Evolutionary conservation across 2,797 vertebrate species (phyloP).

Genomic region (Urosaurus nigricauda): DNA sequence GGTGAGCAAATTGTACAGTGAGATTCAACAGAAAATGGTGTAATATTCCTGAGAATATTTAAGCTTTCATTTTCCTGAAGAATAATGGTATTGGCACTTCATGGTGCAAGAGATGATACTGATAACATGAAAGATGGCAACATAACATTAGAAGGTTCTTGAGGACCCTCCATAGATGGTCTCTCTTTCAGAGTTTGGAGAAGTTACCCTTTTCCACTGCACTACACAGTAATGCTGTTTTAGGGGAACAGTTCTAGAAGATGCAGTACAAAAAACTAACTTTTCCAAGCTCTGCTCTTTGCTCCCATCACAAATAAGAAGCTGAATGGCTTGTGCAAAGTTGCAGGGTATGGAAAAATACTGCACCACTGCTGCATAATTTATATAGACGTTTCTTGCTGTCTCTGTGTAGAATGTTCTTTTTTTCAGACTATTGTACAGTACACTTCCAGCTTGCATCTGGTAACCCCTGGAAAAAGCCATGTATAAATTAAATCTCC

Average conservation of each 20-base stretch:
- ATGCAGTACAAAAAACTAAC: no score
- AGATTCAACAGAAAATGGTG: not conserved
- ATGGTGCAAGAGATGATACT: no score
- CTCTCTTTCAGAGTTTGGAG: not conserved
- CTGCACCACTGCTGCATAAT: not conserved
- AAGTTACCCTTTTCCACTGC: not conserved
- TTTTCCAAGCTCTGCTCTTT: no score
- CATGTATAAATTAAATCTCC: slow-evolving; percentile 21
- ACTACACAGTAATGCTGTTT: no score
- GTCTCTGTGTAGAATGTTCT: not conserved
- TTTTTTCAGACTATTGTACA: not conserved
- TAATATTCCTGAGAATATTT: not conserved
- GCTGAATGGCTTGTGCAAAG: not conserved
- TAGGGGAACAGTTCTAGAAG: no score
- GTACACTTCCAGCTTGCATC: not conserved
- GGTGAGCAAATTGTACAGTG: not conserved
- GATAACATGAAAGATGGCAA: not conserved
- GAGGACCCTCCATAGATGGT: not conserved
- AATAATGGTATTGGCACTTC: no score
- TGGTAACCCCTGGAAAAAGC: slow-evolving; percentile 23
- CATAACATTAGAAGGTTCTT: not conserved
- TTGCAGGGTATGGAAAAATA: not conserved
- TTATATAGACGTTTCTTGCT: not conserved
- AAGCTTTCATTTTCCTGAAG: not conserved
- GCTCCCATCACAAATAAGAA: no score